phyloP scores from a whole-genome alignment of 2,888 invertebrate species.

The Athrips mouffetella region DNA sequence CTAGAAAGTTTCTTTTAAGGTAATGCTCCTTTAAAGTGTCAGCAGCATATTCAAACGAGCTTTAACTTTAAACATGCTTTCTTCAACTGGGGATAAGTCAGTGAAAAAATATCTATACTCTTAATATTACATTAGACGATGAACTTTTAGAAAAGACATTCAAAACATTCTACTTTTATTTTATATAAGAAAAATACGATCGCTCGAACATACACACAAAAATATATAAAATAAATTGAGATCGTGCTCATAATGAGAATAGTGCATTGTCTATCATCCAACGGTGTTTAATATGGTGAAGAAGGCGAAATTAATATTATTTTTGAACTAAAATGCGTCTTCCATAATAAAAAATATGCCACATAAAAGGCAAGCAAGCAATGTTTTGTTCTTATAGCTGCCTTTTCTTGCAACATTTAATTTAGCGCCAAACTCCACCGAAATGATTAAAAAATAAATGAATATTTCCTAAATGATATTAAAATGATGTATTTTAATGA shows the following conservation, averaged over 20 bases:
- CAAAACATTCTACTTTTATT: neutral
- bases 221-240: conserved; percentile 53
- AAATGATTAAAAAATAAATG: no score
- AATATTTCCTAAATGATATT: no score
- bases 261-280: no score
- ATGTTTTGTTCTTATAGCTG: no score
- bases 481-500: no score
- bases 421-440: no score
- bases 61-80: no score
- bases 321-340: neutral
- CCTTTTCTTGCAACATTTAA: no score
- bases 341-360: neutral
- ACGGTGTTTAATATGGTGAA: no score
- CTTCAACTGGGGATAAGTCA: neutral
- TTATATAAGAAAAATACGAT: neutral
- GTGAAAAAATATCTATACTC: conserved; percentile 3
- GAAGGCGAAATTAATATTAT: neutral
- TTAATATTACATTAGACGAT: neutral
- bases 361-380: neutral
- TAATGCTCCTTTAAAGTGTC: no score
- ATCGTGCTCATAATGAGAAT: conserved; percentile 66
- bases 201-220: conserved; percentile 44
- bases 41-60: no score
- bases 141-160: neutral
- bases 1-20: no score